These are phyloP conservation scores for Bryconaethiops microstoma DNA, from an alignment of 2,797 vertebrate species.

Conservation along the genomic window DNA sequence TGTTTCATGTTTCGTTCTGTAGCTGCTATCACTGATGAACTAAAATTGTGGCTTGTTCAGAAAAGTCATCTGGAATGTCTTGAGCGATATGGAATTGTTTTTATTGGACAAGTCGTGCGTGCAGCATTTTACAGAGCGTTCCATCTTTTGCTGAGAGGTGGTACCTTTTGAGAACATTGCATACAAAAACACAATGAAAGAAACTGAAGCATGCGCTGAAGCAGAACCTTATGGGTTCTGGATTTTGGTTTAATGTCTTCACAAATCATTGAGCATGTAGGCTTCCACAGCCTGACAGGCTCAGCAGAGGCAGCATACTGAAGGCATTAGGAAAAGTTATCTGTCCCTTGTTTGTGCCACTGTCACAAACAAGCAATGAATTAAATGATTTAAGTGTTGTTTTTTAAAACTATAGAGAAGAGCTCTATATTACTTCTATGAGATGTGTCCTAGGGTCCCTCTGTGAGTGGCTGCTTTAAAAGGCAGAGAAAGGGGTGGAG, in stretches of 20 bases:
- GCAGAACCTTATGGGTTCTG: slow-evolving; percentile 1
- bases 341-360: slow-evolving; percentile 66
- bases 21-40: neutral
- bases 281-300: slow-evolving; percentile 36
- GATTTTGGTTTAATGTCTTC: slow-evolving; percentile 24
- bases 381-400: slow-evolving; percentile 63
- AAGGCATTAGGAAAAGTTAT: slow-evolving; percentile 68
- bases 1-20: slow-evolving; percentile 14
- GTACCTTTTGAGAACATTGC: neutral
- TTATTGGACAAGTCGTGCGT: neutral
- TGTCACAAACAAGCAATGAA: slow-evolving; percentile 73
- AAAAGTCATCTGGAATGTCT: slow-evolving; percentile 7
- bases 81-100: neutral
- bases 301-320: slow-evolving; percentile 58
- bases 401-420: slow-evolving; percentile 15
- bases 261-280: slow-evolving; percentile 31
- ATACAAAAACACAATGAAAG: neutral
- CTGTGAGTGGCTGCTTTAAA: neutral
- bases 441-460: slow-evolving; percentile 6
- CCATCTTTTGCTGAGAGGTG: neutral
- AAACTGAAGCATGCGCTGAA: neutral
- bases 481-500: slow-evolving; percentile 1
- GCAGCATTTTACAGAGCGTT: too few species aligned
- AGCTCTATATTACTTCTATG: neutral
- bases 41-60: neutral